Evolutionary conservation across 1,140 invertebrate genomes (phyloP), one percentile per base, ranked within the genome.

Genomic region (Scaptomyza hsui): DNA sequence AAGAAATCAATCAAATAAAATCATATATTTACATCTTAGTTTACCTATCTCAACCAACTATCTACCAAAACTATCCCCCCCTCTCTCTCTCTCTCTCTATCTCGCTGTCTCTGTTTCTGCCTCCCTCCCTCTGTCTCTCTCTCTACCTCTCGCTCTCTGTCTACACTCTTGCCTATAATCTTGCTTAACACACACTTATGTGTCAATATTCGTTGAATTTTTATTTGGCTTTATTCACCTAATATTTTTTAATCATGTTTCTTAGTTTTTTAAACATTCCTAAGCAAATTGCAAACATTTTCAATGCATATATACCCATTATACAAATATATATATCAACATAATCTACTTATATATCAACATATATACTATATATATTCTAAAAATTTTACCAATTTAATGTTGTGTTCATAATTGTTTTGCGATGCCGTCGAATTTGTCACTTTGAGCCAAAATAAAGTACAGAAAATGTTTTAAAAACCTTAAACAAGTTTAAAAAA

Each of bases 391-490:
- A 71, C 44, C 63, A 83, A 75, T 83, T 82, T 60, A 77, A 77
- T 85, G 81, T 85, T 85, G 81, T 85, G 80, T 82, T 63, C 70
- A 72, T 72, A 82, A 71, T 83, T 71, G 79, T 82, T 85, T 83
- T 83, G 78, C 78, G 68, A 82, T 82, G 59, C 68, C 62, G 29
- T 71, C 72, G 56, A 51, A 45, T 42, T 75, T 70, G 72, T 41
- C 74, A 42, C 7, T 29, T 63, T 74, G 78, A 61, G 81, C 80
- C 80, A 79, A 72, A 63, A 63, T 64, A 74, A 74, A 74, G 72
- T 37, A 82, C 69, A 67, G n/a, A 24, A 56, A 26, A 29, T 57
- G 32, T 57, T 57, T 15, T 12, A 48, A 29, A 21, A 21, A 21
- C 19, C 19, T 10, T n/a, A n/a, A n/a, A n/a, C n/a, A n/a, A n/a